Base-by-base conservation (phyloP, 2,113 vertebrate species). In the Sinocyclocheilus anophthalmus region DNA sequence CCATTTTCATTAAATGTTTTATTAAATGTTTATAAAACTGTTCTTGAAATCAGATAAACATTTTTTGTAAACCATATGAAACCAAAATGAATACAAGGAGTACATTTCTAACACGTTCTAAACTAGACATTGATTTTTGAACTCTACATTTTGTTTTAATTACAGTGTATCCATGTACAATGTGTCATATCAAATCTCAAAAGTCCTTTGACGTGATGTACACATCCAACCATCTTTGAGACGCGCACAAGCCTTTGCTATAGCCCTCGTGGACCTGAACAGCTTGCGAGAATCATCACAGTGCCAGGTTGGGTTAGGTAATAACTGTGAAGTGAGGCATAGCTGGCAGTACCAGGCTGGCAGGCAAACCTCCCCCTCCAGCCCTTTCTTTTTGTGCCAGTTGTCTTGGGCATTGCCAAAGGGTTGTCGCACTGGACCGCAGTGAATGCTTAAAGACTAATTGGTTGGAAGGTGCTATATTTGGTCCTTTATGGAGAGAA, bases 391-490 rank as follows among this genome's bases (percentile, higher is more conserved):
- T 83, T 61, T 70, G n/a, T 61, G 42, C 20, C 45, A 76, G n/a
- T 14, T 85, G 45, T 88, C 76, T 76, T 86, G 80, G 65, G 76
- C 57, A 80, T 59, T 81, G 82, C 85, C 70, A 81, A 53, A 70
- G 81, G 70, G 57, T 61, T 57, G 42, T 73, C 24, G 10, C 42
- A 55, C 9, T 77, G 76, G 77, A 83, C 73, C 24, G 57, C 33
- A 61, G 63, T 69, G 67, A 87, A 81, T 77, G 24, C 55, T 48
- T 53, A 59, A 76, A 37, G 55, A 73, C 69, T 84, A 87, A 89
- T 88, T 89, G 81, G 76, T 83, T 57, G 70, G 70, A 50, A 57
- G 16, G 42, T 83, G 79, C 50, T 81, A 81, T 87, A 76, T 87
- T 82, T 86, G 83, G 81, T 26, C 77, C 24, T 24, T 50, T 59